Evolutionary conservation across 2,888 invertebrate genomes (phyloP).

Genomic region (Timandra comae): DNA sequence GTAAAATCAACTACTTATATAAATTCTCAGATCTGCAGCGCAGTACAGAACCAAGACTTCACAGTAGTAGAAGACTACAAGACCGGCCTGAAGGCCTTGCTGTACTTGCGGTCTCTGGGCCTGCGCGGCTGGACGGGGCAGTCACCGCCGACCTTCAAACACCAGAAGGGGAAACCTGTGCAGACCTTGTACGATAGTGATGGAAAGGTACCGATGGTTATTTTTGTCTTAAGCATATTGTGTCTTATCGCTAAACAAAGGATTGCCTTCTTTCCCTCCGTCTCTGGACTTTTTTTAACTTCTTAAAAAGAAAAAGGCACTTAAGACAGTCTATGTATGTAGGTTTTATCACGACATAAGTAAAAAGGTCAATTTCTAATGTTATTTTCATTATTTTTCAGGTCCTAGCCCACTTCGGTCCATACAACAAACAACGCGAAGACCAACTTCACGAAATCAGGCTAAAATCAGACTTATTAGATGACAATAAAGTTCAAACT

Average conservation of each 20-base stretch:
- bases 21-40: constrained; percentile 95
- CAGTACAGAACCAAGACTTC: constrained; percentile 99
- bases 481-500: constrained; percentile 55
- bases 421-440: constrained; percentile 85
- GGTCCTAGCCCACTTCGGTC: constrained; percentile 93
- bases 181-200: constrained; percentile 78
- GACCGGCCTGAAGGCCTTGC: constrained; percentile 89
- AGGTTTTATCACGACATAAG: too few relatives aligned
- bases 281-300: not conserved
- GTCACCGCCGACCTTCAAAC: constrained; percentile 91
- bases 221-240: too few relatives aligned
- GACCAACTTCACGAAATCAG: constrained; percentile 69
- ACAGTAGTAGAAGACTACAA: constrained; percentile 97
- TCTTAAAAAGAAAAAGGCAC: too few relatives aligned
- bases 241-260: too few relatives aligned
- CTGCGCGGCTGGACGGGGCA: constrained; percentile 93
- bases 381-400: constrained; percentile 53
- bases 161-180: constrained; percentile 95
- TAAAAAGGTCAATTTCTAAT: too few relatives aligned
- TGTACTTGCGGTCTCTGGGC: constrained; percentile 85
- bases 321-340: too few relatives aligned
- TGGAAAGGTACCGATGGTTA: constrained; percentile 86
- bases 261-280: not conserved
- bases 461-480: constrained; percentile 56
- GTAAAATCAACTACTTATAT: too few relatives aligned